Evolutionary conservation across 2,797 vertebrate species (phyloP).

Genomic region (Eospalax fontanierii): DNA sequence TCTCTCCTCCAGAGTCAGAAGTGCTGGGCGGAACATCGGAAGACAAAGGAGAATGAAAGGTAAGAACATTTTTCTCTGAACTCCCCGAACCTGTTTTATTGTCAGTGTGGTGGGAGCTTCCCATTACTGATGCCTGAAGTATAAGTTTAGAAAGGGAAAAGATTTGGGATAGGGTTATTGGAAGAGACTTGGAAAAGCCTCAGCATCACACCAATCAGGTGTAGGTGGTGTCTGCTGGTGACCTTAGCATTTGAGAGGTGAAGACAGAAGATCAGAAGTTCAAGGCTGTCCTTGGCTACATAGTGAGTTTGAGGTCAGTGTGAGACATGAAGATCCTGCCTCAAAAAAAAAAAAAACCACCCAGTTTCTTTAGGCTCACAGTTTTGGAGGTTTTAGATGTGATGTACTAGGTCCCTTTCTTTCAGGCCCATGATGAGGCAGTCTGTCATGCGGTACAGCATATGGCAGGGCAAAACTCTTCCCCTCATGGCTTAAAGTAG

Average conservation of each 20-base stretch:
- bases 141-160: not conserved
- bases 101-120: not conserved
- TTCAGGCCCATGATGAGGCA: not conserved
- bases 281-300: not conserved
- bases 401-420: not conserved
- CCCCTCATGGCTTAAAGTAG: not conserved
- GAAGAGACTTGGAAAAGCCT: no score
- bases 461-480: not conserved
- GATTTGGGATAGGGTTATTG: not conserved
- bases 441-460: no score
- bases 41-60: not conserved
- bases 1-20: not conserved
- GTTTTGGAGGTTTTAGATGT: not conserved
- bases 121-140: not conserved
- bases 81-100: not conserved
- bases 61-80: not conserved
- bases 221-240: not conserved
- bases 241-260: not conserved
- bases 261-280: not conserved
- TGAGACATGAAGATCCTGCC: not conserved
- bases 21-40: no score
- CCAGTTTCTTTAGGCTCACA: no score
- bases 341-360: not conserved
- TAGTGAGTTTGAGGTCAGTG: not conserved
- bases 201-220: not conserved